Percentiles rank a stretch among this genome's conserved stretches.
These are phyloP conservation scores for Cryptus viduatorius DNA, from an alignment of 2,888 invertebrate genomes.

Conservation along the genomic window DNA sequence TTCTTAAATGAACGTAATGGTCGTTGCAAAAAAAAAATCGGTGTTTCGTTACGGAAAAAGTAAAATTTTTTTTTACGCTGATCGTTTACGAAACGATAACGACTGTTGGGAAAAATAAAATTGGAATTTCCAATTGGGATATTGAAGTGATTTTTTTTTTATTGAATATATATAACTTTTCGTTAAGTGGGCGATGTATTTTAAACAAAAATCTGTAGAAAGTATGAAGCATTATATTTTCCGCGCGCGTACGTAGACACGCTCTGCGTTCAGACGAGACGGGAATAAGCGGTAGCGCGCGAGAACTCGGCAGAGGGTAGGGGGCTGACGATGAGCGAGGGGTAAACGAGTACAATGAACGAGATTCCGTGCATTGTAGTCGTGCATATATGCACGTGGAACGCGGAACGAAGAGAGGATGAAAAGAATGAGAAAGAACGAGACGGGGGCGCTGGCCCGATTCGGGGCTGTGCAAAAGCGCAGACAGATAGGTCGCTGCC, in stretches of 20 bases:
- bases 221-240: slow-evolving; percentile 51
- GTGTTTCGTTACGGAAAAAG: no score
- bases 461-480: slow-evolving; percentile 67
- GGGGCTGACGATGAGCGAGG: slow-evolving; percentile 65
- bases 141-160: neutral
- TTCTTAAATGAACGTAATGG: no score
- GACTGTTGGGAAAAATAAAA: neutral
- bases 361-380: slow-evolving; percentile 66
- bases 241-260: slow-evolving; percentile 28
- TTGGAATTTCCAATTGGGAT: neutral
- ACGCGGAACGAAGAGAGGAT: slow-evolving; percentile 61
- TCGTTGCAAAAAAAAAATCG: no score
- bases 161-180: neutral
- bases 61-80: neutral
- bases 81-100: neutral
- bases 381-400: slow-evolving; percentile 59
- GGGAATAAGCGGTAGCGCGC: slow-evolving; percentile 58
- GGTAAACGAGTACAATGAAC: slow-evolving; percentile 67
- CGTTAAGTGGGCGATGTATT: slow-evolving; percentile 8
- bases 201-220: slow-evolving; percentile 21
- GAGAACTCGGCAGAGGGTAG: slow-evolving; percentile 47
- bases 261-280: slow-evolving; percentile 54
- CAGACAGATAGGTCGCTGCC: slow-evolving; percentile 69
- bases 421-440: slow-evolving; percentile 56
- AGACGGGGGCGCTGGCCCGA: slow-evolving; percentile 61